Evolutionary conservation across 2,888 invertebrate genomes (phyloP), one percentile per base, ranked within the genome.

Genomic region (Tenthredo scrophulariae): DNA sequence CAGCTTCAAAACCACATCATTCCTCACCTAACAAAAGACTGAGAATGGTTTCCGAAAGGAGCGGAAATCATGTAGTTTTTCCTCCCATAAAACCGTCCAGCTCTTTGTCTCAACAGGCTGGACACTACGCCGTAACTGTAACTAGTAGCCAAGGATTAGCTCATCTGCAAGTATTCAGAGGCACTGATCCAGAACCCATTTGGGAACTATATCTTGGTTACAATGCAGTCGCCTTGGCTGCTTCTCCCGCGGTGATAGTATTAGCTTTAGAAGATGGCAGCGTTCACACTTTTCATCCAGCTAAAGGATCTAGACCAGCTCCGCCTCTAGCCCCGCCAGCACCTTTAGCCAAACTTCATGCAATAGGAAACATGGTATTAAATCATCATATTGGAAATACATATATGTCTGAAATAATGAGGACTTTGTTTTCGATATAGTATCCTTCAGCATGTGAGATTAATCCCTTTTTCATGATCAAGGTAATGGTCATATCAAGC

Each of bases 401-500:
- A 50, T 4, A 10, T 18, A 3, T 15, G 6, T 62, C 6, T 13
- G 13, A 22, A n/a, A 26, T 33, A 33, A 33, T 15, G 15, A 13
- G 50, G 13, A 26, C 62, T 62, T 1, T 7, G 10, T 26, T 62
- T 62, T 62, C 26, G n/a, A 22, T 62, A 4, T 3, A 40, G 43
- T 50, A 0, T 70, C 13, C 0, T 13, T 3, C 7, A 7, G 33
- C 10, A 33, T 77, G 5, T 26, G 62, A 62, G 62, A 62, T 58
- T 40, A 29, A 83, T 80, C 29, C 1, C 15, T 18, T 62, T 43
- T 80, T 62, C 4, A 22, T 80, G 5, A 2, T 40, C 58, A 40
- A 92, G 92, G 91, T 93, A n/a, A 93, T 93, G 93, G 91, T 93
- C 1, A 92, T 93, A 86, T 93, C 93, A 4, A 90, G 92, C 86